Evolutionary conservation across 2,888 invertebrate species (phyloP), one percentile per base, ranked within the genome.

Genomic region (Pemphredon lugubris): DNA sequence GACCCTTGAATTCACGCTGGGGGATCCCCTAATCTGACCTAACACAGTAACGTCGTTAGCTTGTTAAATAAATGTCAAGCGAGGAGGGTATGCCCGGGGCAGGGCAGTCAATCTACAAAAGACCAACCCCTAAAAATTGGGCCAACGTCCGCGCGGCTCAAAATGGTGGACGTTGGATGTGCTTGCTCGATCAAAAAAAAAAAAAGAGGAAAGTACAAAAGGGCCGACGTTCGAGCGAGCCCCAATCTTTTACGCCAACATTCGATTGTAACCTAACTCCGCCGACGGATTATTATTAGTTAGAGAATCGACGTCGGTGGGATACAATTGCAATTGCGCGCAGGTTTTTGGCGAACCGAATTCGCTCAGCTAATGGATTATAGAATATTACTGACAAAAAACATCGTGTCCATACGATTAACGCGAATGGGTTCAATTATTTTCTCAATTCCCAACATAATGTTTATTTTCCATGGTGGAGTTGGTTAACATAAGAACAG

Each of bases 31-130:
- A 86, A 87, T 87, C 75, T 74, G 72, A 73, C 74, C 75, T 84
- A 87, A 86, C 86, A 73, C 86, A 75, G 70, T 85, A 86, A 88
- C 83, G 77, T 84, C 84, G 85, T 87, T 87, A 87, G 85, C 82
- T 86, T 84, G 86, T 87, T 87, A 85, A 87, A 87, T 85, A 87
- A 87, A 87, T 85, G 87, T 87, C 83, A 81, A 75, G 74, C 73
- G 73, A 68, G 73, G 75, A 81, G 81, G 86, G 84, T 81, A 77
- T 81, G 75, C 71, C 68, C 71, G 69, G 72, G 75, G 60, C 68
- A 32, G 79, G 74, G 69, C 67, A 67, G 74, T 66, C 67, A 74
- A 68, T 75, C 72, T 58, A 74, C 71, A 72, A 64, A 80, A 77
- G 83, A 66, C 79, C 82, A 84, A 85, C 82, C 87, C 84, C 81